phyloP scores from a whole-genome alignment of 2,888 invertebrate genomes.

The Dicycla oo region DNA sequence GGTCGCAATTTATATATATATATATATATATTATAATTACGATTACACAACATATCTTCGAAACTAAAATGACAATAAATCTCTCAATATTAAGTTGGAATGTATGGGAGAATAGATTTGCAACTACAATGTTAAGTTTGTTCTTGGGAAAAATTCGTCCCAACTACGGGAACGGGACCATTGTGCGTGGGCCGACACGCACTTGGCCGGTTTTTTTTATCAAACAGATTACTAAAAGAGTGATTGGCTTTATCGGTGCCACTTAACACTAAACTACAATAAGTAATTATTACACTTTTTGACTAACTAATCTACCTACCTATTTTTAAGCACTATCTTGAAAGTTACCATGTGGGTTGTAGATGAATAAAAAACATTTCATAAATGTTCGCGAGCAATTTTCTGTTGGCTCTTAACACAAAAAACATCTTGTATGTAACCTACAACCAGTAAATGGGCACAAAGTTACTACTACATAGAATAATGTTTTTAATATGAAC shows the following conservation, averaged over 20 bases:
- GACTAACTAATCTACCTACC: not conserved
- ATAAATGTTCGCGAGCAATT: slow-evolving; percentile 1
- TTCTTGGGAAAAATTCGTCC: no score
- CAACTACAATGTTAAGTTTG: no score
- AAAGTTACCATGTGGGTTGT: not conserved
- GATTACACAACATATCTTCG: no score
- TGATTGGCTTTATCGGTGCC: not conserved
- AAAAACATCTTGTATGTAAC: slow-evolving; percentile 13
- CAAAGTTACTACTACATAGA: slow-evolving; percentile 29
- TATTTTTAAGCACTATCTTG: not conserved
- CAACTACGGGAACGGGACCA: no score
- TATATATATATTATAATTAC: no score
- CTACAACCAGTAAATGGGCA: slow-evolving; percentile 12
- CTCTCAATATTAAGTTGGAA: no score
- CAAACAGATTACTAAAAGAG: not conserved
- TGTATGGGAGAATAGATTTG: no score
- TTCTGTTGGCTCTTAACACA: not conserved
- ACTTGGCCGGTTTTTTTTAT: no score
- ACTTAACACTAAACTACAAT: not conserved
- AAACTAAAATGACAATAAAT: no score
- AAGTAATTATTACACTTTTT: not conserved
- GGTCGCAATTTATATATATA: no score
- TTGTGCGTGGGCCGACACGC: no score
- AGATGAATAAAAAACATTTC: not conserved
- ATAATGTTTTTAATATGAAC: slow-evolving; percentile 44